phyloP scores from a whole-genome alignment of 2,113 vertebrate genomes.

The Globicephala melas region DNA sequence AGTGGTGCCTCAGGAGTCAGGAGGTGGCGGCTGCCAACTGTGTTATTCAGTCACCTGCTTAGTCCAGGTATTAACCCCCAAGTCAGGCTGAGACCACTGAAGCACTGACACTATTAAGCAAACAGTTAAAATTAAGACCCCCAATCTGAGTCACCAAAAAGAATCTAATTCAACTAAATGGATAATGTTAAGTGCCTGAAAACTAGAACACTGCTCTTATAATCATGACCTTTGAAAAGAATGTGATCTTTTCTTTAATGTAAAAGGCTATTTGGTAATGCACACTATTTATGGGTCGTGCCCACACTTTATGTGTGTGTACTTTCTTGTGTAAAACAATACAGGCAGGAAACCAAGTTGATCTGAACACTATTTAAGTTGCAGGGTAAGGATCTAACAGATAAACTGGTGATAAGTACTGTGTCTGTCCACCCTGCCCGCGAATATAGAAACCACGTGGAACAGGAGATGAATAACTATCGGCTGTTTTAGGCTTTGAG shows the following conservation, averaged over 20 bases:
- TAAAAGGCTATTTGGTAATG: background rate
- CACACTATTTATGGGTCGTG: background rate
- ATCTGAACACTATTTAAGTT: background rate
- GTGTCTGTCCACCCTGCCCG: background rate
- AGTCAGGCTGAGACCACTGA: background rate
- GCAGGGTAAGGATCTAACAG: background rate
- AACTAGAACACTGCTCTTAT: background rate
- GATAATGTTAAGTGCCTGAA: background rate
- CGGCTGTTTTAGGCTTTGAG: background rate
- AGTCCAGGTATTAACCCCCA: background rate
- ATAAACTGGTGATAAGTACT: background rate
- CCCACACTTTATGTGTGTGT: background rate
- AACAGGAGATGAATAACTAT: background rate
- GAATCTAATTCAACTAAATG: background rate
- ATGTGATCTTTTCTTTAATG: background rate
- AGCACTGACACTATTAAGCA: background rate
- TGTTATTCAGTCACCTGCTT: background rate
- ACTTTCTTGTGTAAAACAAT: conserved; percentile 1
- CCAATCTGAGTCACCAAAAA: background rate
- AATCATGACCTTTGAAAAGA: background rate
- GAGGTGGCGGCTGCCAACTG: background rate
- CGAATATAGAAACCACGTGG: background rate
- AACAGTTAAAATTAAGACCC: background rate
- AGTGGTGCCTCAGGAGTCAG: background rate
- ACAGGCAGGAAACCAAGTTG: background rate